Conservation (phyloP, 2,113 vertebrate genomes). For the Oceanites oceanicus region DNA sequence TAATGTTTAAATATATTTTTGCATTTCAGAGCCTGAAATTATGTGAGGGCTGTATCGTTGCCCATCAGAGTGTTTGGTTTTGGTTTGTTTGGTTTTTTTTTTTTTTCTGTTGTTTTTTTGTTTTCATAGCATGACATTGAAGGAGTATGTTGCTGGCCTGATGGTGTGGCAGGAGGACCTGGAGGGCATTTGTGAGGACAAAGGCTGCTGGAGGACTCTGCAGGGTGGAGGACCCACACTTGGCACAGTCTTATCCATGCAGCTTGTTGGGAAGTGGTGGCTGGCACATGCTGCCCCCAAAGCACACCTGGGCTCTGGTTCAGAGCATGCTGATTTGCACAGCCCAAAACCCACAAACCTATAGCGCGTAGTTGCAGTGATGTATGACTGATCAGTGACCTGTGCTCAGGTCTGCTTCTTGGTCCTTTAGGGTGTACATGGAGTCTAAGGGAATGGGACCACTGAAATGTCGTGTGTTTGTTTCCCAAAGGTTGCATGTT, state of each 20-base stretch:
- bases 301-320: background rate
- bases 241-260: background rate
- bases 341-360: background rate
- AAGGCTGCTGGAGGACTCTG: background rate
- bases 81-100: too few relatives aligned
- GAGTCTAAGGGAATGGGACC: background rate
- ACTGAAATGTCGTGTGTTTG: background rate
- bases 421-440: background rate
- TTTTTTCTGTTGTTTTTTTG: background rate
- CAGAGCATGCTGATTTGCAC: background rate
- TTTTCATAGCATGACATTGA: background rate
- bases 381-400: background rate
- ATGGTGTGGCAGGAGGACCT: background rate
- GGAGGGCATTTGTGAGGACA: background rate
- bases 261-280: background rate
- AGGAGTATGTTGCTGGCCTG: background rate
- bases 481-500: background rate
- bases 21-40: conserved; percentile 4
- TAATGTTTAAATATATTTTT: background rate
- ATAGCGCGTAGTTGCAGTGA: rapidly evolving
- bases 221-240: too few relatives aligned
- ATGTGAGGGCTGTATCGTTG: background rate
- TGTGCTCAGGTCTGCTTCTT: background rate
- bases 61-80: background rate
- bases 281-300: background rate